Conservation (phyloP, 2,797 vertebrate species). For the Xenopus petersii region DNA sequence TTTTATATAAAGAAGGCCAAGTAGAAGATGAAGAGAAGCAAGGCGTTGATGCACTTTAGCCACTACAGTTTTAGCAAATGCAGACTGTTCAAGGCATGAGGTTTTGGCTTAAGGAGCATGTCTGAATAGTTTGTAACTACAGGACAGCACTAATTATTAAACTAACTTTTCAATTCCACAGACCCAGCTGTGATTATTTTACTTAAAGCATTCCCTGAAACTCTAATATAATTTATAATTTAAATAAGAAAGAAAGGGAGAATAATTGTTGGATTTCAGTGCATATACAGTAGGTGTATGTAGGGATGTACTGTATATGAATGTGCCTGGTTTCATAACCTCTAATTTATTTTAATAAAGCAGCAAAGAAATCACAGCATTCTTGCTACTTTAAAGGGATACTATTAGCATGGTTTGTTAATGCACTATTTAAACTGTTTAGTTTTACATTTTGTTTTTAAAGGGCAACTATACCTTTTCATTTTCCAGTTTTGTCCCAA, state of each 20-base stretch:
- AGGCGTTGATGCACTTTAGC: conserved; percentile 58
- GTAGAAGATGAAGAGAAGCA: conserved; percentile 56
- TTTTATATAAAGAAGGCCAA: conserved; percentile 83
- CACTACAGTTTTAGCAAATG: conserved; percentile 52
- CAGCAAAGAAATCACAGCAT: background rate
- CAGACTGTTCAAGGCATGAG: conserved; percentile 50
- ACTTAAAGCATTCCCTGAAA: background rate
- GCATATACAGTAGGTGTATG: too few relatives aligned
- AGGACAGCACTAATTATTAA: conserved; percentile 50
- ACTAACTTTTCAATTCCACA: conserved; percentile 55
- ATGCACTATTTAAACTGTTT: too few relatives aligned
- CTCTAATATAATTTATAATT: background rate
- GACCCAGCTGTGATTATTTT: background rate
- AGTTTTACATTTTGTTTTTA: too few relatives aligned
- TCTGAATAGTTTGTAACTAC: conserved; percentile 57
- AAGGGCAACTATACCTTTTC: too few relatives aligned
- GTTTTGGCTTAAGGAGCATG: conserved; percentile 63
- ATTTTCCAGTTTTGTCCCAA: too few relatives aligned
- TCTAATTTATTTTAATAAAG: background rate
- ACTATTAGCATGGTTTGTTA: too few relatives aligned
- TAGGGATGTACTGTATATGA: background rate
- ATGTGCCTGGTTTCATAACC: background rate
- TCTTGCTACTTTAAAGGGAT: too few relatives aligned
- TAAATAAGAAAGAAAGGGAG: too few relatives aligned
- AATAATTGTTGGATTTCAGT: too few relatives aligned